phyloP scores from a whole-genome alignment of 2,797 vertebrate species.

The Austrolebias charrua region DNA sequence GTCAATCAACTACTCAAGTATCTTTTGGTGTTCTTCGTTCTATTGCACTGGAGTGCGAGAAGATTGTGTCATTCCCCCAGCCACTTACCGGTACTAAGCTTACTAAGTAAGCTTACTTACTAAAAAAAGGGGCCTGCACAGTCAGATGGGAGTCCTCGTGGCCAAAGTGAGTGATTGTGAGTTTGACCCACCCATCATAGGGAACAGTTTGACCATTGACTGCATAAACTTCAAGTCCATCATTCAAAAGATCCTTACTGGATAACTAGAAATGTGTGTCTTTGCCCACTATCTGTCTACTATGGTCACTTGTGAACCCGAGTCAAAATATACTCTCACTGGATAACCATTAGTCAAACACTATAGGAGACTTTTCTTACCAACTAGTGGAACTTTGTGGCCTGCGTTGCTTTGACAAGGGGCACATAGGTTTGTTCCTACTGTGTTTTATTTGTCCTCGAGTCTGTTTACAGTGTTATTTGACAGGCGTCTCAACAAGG shows the following conservation, averaged over 20 bases:
- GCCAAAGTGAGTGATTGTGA: background rate
- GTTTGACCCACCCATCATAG: background rate
- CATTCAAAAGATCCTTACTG: background rate
- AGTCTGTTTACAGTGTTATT: too few species aligned
- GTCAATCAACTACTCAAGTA: too few species aligned
- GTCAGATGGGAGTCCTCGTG: background rate
- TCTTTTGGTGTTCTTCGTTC: too few species aligned
- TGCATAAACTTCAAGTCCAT: background rate
- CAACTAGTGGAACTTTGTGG: background rate
- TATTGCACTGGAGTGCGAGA: too few species aligned
- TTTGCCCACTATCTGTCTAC: background rate
- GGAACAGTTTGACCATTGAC: constrained; percentile 1
- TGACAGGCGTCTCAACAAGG: too few species aligned
- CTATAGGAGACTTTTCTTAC: constrained; percentile 3
- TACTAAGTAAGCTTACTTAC: background rate
- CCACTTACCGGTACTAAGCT: too few species aligned
- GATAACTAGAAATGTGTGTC: background rate
- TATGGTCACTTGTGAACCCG: constrained; percentile 7
- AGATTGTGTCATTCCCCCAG: too few species aligned
- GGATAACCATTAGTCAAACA: background rate
- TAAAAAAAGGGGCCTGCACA: background rate
- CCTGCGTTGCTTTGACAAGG: background rate
- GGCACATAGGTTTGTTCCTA: background rate
- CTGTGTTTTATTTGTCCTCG: background rate
- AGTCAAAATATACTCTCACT: background rate